A percentile compares a stretch with the other conserved stretches of the same genome.
These are phyloP conservation scores for Progne subis DNA, from an alignment of 2,113 vertebrate genomes.

Conservation along the genomic window DNA sequence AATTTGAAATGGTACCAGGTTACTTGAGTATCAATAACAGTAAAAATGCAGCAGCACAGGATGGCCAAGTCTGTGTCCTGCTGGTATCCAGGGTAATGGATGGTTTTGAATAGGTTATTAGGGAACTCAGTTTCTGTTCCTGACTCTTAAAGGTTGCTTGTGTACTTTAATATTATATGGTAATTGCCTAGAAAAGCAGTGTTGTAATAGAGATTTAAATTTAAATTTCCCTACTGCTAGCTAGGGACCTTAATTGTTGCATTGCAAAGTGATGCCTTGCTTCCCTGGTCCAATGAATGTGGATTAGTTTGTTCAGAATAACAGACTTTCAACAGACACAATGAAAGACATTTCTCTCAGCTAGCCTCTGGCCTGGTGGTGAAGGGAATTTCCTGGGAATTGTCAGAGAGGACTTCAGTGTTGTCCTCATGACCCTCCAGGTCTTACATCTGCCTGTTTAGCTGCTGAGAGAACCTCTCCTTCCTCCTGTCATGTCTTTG, in stretches of 20 bases:
- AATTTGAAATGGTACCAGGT: not conserved
- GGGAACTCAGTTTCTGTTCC: not conserved
- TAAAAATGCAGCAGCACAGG: conserved; percentile 58
- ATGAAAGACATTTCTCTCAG: not conserved
- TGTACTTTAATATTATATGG: conserved; percentile 28
- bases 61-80: not conserved
- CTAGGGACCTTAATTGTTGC: conserved; percentile 13
- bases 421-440: not conserved
- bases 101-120: conserved; percentile 30
- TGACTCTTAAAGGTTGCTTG: not conserved
- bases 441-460: not conserved
- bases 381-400: not conserved
- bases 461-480: not conserved
- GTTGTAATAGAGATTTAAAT: conserved; percentile 33
- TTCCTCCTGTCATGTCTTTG: not conserved
- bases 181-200: not conserved
- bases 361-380: not conserved
- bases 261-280: conserved; percentile 15
- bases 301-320: conserved; percentile 28
- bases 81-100: conserved; percentile 16
- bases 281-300: not conserved
- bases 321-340: conserved; percentile 2
- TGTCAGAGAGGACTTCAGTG: not conserved
- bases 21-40: conserved; percentile 29
- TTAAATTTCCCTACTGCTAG: not conserved